Percentiles rank a stretch among this genome's conserved stretches.
These are phyloP conservation scores for Catocala sponsa DNA, from an alignment of 2,888 invertebrate species.

Conservation along the genomic window DNA sequence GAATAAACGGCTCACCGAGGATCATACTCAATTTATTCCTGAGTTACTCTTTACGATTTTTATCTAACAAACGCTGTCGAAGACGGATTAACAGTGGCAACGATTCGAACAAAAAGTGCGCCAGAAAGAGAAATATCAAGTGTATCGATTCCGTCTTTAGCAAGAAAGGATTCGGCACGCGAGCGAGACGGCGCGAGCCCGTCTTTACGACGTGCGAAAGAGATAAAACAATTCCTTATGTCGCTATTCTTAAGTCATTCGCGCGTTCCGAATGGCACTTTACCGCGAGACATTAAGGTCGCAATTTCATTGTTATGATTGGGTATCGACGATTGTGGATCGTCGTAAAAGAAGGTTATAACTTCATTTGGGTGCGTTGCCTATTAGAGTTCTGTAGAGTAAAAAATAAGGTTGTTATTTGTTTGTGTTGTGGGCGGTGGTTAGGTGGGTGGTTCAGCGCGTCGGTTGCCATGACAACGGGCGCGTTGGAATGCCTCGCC, in stretches of 20 bases:
- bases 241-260: constrained; percentile 85
- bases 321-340: constrained; percentile 79
- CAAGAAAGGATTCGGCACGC: constrained; percentile 74
- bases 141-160: constrained; percentile 82
- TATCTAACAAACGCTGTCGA: constrained; percentile 81
- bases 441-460: constrained; percentile 62
- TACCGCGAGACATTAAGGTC: constrained; percentile 81
- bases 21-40: constrained; percentile 77
- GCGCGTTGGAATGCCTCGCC: constrained; percentile 78
- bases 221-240: constrained; percentile 87
- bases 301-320: constrained; percentile 84
- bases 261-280: constrained; percentile 81
- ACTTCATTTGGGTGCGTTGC: constrained; percentile 77
- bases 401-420: constrained; percentile 78
- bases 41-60: constrained; percentile 78
- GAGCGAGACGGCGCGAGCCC: constrained; percentile 76
- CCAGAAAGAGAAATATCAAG: constrained; percentile 81
- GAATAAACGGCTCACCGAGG: constrained; percentile 73
- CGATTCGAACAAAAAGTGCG: constrained; percentile 77
- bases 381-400: constrained; percentile 69
- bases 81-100: constrained; percentile 83
- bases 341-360: constrained; percentile 84
- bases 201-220: constrained; percentile 85
- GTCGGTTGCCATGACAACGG: constrained; percentile 89
- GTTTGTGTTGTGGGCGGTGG: constrained; percentile 66